Evolutionary conservation across 2,888 invertebrate genomes (phyloP), one percentile per base, ranked within the genome.

Genomic region (Selenia dentaria): DNA sequence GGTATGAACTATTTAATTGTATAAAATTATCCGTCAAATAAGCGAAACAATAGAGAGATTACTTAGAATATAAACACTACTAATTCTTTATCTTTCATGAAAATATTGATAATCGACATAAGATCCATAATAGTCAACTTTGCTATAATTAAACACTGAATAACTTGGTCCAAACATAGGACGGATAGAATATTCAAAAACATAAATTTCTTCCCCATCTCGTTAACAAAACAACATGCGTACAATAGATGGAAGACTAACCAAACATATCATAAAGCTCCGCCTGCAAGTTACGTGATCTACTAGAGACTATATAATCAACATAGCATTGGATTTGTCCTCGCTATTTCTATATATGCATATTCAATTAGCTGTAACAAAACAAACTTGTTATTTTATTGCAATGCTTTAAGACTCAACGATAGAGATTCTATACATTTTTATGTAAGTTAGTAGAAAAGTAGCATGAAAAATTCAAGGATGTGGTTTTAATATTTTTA

Each of bases 201-300:
- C 6, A 32, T 26, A 36, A 41, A 27, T 33, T 16, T 35, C 37
- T 46, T 48, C 27, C 51, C 49, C 37, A 29, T 43, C 39, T 35
- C 34, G 27, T 43, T 48, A 47, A 50, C 49, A 46, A 35, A 53
- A 40, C 35, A n/a, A n/a, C 25, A 16, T 39, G 33, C 22, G 31
- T 49, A 51, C 35, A 54, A 37, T 9, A 37, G 41, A 57, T 54
- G 52, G 55, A 58, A 59, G 55, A 57, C 56, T 38, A 49, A 54
- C 42, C 14, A 47, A 47, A 47, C 35, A 31, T 29, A 35, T 16
- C 11, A 24, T 22, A 22, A 18, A 18, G 1, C 18, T 1, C 6
- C 18, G 4, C 5, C 6, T 18, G 5, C 16, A 16, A 16, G n/a
- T 16, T 16, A 16, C 16, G 2, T 1, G 1, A n/a, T n/a, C 6